Conservation (phyloP, 2,113 vertebrate genomes). For the Epinephelus fuscoguttatus region DNA sequence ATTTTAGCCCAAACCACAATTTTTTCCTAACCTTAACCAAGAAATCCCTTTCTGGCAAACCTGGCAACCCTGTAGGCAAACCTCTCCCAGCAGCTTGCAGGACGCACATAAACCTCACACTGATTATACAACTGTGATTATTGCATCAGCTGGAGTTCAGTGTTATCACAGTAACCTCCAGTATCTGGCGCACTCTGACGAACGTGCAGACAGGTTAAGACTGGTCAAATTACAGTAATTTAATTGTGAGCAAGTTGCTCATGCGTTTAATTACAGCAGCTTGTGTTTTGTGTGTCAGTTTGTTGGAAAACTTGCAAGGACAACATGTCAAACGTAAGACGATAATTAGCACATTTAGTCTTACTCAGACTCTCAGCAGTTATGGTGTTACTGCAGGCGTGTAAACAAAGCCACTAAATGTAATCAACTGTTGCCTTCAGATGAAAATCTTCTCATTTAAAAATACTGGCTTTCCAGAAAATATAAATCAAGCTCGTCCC, state of each 20-base stretch:
- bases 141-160: not conserved
- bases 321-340: constrained; percentile 10
- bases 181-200: not conserved
- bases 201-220: too few species aligned
- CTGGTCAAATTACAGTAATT: not conserved
- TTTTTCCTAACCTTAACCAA: too few species aligned
- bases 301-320: constrained; percentile 14
- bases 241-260: not conserved
- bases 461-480: not conserved
- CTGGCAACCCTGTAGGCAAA: too few species aligned
- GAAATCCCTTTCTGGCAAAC: too few species aligned
- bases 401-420: not conserved
- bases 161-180: not conserved
- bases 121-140: constrained; percentile 2
- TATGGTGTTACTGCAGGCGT: not conserved
- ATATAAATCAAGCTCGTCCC: not conserved
- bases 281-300: not conserved
- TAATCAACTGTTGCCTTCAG: not conserved
- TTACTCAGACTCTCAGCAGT: not conserved
- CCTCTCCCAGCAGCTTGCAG: not conserved
- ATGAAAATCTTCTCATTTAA: not conserved
- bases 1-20: too few species aligned
- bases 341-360: not conserved
- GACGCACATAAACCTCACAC: not conserved
- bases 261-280: not conserved